A percentile compares a stretch with the other conserved stretches of the same genome.
These are phyloP conservation scores for Meriones psammophilus DNA, from an alignment of 2,797 vertebrate genomes.

Conservation along the genomic window DNA sequence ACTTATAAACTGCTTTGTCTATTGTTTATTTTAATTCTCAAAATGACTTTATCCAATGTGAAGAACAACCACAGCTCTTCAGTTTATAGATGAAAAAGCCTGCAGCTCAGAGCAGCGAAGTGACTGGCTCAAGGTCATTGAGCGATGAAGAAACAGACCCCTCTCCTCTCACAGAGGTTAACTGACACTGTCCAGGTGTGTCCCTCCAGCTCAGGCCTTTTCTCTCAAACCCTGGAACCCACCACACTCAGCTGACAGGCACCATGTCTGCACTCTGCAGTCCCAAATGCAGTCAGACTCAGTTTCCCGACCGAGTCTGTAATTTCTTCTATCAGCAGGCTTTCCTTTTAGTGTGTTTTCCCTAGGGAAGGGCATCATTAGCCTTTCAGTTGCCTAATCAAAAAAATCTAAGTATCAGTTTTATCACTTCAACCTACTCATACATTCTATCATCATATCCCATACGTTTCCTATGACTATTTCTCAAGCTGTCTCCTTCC, in stretches of 20 bases:
- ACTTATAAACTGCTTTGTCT: slow-evolving; percentile 14
- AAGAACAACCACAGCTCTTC: slow-evolving; percentile 1
- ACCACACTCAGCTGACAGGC: neutral
- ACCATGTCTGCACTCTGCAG: neutral
- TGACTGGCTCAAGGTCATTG: neutral
- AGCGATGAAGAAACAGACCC: neutral
- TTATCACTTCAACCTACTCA: neutral
- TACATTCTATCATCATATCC: neutral
- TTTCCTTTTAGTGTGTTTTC: slow-evolving; percentile 7
- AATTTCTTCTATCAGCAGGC: neutral
- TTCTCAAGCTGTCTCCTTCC: slow-evolving; percentile 5
- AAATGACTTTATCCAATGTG: slow-evolving; percentile 13
- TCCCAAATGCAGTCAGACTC: slow-evolving; percentile 38
- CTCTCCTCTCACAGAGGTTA: neutral
- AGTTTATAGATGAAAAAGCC: neutral
- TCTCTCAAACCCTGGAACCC: neutral
- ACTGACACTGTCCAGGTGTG: neutral
- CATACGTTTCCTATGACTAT: neutral
- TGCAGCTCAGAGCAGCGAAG: neutral
- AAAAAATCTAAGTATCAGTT: slow-evolving; percentile 17
- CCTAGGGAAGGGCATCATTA: neutral
- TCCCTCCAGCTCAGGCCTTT: neutral
- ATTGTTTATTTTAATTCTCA: slow-evolving; percentile 51
- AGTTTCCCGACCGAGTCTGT: neutral
- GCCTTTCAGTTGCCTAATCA: neutral